phyloP scores from a whole-genome alignment of 2,113 vertebrate species.

The Podocnemis expansa region DNA sequence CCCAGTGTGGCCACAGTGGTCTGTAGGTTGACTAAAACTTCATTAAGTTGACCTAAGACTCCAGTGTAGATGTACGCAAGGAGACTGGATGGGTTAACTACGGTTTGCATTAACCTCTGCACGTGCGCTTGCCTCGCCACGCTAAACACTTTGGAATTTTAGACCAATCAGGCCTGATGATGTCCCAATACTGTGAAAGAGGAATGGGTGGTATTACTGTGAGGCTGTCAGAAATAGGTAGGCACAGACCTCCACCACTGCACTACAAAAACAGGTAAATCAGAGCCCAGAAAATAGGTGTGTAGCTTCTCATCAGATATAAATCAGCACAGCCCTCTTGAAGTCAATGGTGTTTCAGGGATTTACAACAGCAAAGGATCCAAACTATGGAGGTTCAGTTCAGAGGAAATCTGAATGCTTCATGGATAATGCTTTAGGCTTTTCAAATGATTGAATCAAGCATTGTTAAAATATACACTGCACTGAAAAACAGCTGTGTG shows the following conservation, averaged over 20 bases:
- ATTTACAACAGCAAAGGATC: background rate
- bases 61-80: no score
- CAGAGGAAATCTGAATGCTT: slow-evolving; percentile 66
- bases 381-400: slow-evolving; percentile 42
- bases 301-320: background rate
- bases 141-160: background rate
- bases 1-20: no score
- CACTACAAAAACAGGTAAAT: slow-evolving; percentile 61
- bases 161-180: background rate
- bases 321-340: background rate
- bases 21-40: no score
- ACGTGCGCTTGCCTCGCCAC: background rate
- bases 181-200: background rate
- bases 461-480: slow-evolving; percentile 58
- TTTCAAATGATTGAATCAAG: slow-evolving; percentile 51
- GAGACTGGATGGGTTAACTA: background rate
- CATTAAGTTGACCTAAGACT: no score
- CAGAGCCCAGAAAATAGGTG: slow-evolving; percentile 62
- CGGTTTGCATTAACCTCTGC: background rate
- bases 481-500: slow-evolving; percentile 48
- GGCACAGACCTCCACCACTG: slow-evolving; percentile 15
- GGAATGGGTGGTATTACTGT: background rate
- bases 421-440: slow-evolving; percentile 66
- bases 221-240: slow-evolving; percentile 26
- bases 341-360: background rate